Conservation (phyloP, 2,888 invertebrate species). For the Scaptomyza cyrtandrae region DNA sequence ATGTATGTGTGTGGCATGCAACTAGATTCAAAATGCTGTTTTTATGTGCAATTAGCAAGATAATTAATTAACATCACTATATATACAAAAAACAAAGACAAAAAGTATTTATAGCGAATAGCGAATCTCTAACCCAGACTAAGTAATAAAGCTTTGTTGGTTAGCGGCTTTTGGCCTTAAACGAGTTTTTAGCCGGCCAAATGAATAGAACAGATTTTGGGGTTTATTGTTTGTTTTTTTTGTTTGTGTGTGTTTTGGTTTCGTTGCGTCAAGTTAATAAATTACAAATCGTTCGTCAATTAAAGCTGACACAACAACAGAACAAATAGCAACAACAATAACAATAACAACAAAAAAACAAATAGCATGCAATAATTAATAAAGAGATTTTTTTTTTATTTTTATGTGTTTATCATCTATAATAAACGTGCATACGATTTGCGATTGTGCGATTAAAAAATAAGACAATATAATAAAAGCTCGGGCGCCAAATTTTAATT, state of each 20-base stretch:
- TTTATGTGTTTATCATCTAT: constrained; percentile 48
- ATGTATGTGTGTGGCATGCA: constrained; percentile 52
- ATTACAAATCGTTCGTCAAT: constrained; percentile 62
- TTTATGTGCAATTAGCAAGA: constrained; percentile 57
- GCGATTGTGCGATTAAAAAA: constrained; percentile 45
- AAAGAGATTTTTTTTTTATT: constrained; percentile 45
- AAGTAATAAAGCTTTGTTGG: constrained; percentile 12
- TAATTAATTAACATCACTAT: constrained; percentile 58
- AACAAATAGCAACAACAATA: constrained; percentile 34
- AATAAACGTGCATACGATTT: constrained; percentile 44
- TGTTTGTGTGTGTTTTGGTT: constrained; percentile 17
- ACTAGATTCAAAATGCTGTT: constrained; percentile 40
- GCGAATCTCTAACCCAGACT: constrained; percentile 7
- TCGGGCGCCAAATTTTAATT: constrained; percentile 32
- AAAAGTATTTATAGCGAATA: constrained; percentile 19
- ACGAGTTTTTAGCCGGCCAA: constrained; percentile 32
- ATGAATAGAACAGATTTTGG: constrained; percentile 23
- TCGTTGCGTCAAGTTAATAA: constrained; percentile 54
- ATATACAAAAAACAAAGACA: constrained; percentile 55
- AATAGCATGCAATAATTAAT: constrained; percentile 57
- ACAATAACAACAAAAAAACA: constrained; percentile 31
- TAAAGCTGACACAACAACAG: constrained; percentile 36
- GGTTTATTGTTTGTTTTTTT: constrained; percentile 5
- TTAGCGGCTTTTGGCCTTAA: constrained; percentile 24
- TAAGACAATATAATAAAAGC: constrained; percentile 35